Base-by-base conservation (phyloP, 2,888 invertebrate genomes). In the Globia sparganii region DNA sequence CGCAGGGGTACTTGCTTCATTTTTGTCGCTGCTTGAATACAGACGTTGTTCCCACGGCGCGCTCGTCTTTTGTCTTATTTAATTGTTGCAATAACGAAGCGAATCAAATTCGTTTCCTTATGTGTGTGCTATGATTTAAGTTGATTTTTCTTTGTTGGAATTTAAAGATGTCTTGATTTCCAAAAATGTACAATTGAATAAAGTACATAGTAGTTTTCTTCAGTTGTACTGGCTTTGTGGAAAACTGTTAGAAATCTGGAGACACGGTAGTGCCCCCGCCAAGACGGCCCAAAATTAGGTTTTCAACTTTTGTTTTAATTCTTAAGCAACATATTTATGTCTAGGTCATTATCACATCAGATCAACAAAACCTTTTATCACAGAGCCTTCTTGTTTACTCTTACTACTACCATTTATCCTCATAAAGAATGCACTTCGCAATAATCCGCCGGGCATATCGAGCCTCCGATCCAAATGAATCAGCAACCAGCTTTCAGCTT, bases 21-120 rank as follows among this genome's bases (percentile, higher is more conserved):
- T 90, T 90, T 90, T 89, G 88, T 90, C 86, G 84, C 87, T 83
- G 75, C 83, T 67, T 85, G 78, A 83, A 75, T 83, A 84, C 70
- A 78, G 72, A 49, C 73, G 53, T 68, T 68, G 80, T 88, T 91
- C 91, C 77, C 91, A 91, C 91, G 90, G 83, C 78, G 82, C 81
- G 75, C 73, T 83, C 78, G 78, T 84, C 89, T 89, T 87, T 88
- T 90, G 86, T 90, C 80, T 90, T 81, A 76, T 81, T 84, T 85
- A 76, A 87, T 85, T 88, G 86, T 84, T 83, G 68, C 77, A 83
- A 71, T 86, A 81, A 83, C 72, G 75, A 75, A 65, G 82, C 80
- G 79, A 72, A 81, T 84, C 78, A 68, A 80, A 86, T 86, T 85
- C 72, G 79, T 89, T 90, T 90, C 89, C 90, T 90, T 72, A 71